Evolutionary conservation across 2,888 invertebrate genomes (phyloP).

Genomic region (Trissonchulus sp.): DNA sequence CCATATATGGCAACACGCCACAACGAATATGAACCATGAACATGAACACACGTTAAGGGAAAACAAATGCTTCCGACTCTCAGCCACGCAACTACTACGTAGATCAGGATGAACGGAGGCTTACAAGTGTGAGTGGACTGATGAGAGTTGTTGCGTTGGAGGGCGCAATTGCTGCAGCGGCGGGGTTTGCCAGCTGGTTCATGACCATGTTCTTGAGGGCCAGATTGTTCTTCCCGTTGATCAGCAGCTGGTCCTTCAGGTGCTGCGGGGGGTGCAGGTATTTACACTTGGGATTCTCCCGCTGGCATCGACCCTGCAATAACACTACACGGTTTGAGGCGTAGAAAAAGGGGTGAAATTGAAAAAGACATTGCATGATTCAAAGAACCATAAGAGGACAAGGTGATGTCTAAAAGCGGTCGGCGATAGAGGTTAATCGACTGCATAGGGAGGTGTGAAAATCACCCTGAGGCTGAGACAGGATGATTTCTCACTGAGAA

Average conservation of each 20-base stretch:
- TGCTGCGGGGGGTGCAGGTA: slow-evolving; percentile 99
- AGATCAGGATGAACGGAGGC: background rate
- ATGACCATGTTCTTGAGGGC: slow-evolving; percentile 75
- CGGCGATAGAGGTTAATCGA: too few species aligned
- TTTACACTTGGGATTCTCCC: slow-evolving; percentile 99
- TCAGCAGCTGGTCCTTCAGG: slow-evolving; percentile 97
- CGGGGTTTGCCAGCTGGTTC: slow-evolving; percentile 27
- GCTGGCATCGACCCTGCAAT: slow-evolving; percentile 95
- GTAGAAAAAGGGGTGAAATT: background rate
- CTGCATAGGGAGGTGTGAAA: too few species aligned
- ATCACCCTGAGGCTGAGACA: too few species aligned
- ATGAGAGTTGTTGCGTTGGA: slow-evolving; percentile 14
- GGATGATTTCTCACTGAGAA: too few species aligned
- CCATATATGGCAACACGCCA: too few species aligned
- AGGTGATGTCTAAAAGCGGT: too few species aligned
- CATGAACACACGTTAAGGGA: too few species aligned
- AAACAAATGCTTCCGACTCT: too few species aligned
- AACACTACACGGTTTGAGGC: slow-evolving; percentile 39
- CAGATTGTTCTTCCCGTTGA: slow-evolving; percentile 98
- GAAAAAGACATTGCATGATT: too few species aligned
- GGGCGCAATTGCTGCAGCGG: slow-evolving; percentile 23
- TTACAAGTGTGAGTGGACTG: background rate
- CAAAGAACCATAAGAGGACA: too few species aligned
- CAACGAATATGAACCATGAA: too few species aligned
- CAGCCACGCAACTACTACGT: slow-evolving; percentile 3